phyloP scores from a whole-genome alignment of 1,140 invertebrate species.

The Leptonema lineaticorne region DNA sequence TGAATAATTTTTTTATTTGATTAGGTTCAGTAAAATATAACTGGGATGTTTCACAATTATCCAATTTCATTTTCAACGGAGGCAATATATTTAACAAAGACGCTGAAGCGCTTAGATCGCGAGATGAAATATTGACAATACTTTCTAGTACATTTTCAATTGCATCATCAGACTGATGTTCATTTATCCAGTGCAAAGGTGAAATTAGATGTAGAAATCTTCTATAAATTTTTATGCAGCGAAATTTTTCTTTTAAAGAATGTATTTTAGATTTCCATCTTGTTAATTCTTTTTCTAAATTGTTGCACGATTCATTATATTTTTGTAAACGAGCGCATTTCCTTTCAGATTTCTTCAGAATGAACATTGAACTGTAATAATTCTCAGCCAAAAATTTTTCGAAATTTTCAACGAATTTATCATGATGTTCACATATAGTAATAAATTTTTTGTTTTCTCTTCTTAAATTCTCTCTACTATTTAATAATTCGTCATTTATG shows the following conservation, averaged over 20 bases:
- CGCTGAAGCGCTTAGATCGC: conserved; percentile 39
- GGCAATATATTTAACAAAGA: conserved; percentile 42
- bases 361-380: conserved; percentile 60
- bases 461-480: conserved; percentile 61
- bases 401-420: conserved; percentile 59
- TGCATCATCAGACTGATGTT: conserved; percentile 10
- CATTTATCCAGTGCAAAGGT: conserved; percentile 42
- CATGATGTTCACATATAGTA: conserved; percentile 57
- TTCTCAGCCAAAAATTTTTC: conserved; percentile 64
- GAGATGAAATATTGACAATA: too few relatives aligned
- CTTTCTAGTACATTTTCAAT: conserved; percentile 7
- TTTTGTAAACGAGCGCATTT: conserved; percentile 53
- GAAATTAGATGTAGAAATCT: conserved; percentile 63
- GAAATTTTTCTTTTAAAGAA: conserved; percentile 62
- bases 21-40: conserved; percentile 61
- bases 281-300: conserved; percentile 52
- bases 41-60: conserved; percentile 48
- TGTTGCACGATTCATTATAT: conserved; percentile 55
- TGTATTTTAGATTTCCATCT: conserved; percentile 61
- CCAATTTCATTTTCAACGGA: conserved; percentile 53
- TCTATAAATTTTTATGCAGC: conserved; percentile 64
- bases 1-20: conserved; percentile 59
- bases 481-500: conserved; percentile 60
- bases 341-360: conserved; percentile 57
- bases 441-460: conserved; percentile 59